Evolutionary conservation across 2,113 vertebrate species (phyloP), one percentile per base, ranked within the genome.

Genomic region (Isichthys henryi): DNA sequence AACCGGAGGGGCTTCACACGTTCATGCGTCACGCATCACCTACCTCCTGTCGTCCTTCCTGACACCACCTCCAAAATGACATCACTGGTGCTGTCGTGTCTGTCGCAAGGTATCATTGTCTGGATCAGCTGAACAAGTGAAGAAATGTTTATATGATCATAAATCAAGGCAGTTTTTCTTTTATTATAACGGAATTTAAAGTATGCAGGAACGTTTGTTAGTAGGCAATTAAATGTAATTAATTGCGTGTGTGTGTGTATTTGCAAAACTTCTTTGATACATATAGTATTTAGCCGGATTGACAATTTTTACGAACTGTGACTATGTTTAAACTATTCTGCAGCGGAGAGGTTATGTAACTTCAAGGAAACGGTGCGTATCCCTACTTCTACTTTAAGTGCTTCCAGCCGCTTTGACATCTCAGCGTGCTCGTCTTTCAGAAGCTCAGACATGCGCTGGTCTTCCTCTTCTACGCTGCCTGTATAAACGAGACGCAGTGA

Each of bases 1-100:
- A 43, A 80, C 17, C 5, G 4, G 13, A 7, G 35, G 15, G 74
- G 13, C 15, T 43, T 5, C 74, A 70, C 15, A 8, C n/a, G 4
- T 35, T 6, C 4, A 13, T 7, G 85, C 1, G 43, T 50, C n/a
- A 52, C 2, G 13, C 31, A 17, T 43, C 39, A 62, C 95, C 94
- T 86, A 98, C 98, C 98, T 97, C 98, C 98, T 56, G 98, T 99
- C 49, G 98, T 99, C 92, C 98, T 96, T 92, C 98, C 98, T 88
- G 97, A 95, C 53, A 96, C 96, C 19, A 99, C 97, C 92, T 99
- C 98, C 90, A 99, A 93, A 91, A 99, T 86, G 31, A 97, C 94
- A 85, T 95, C 91, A 91, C 93, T 97, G 89, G 92, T 66, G 88
- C 98, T 58, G 88, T 98, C 97, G 0, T 95, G 95, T 90, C 96